Evolutionary conservation across 2,797 vertebrate species (phyloP).

Genomic region (Danio kyathit): DNA sequence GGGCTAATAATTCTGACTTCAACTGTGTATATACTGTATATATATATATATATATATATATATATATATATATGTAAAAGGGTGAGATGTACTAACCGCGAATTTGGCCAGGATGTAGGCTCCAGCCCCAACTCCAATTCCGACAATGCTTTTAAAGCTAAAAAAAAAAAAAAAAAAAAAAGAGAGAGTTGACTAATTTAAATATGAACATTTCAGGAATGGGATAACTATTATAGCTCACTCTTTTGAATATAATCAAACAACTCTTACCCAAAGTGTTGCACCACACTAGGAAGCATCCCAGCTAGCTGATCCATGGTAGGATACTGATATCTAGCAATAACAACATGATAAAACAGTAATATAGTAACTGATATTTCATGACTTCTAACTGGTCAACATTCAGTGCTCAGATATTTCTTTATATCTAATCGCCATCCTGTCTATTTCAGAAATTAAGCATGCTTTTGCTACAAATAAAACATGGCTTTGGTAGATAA

Average conservation of each 20-base stretch:
- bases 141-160: slow-evolving; percentile 96
- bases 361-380: background rate
- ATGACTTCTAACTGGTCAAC: background rate
- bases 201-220: background rate
- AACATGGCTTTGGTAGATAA: too few relatives aligned
- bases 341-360: slow-evolving; percentile 10
- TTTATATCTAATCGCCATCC: too few relatives aligned
- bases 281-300: slow-evolving; percentile 94
- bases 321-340: slow-evolving; percentile 92
- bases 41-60: too few relatives aligned
- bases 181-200: background rate
- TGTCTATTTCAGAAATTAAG: too few relatives aligned
- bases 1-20: too few relatives aligned
- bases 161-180: slow-evolving; percentile 6
- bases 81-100: slow-evolving; percentile 83
- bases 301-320: slow-evolving; percentile 96
- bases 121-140: slow-evolving; percentile 95
- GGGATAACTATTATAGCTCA: background rate
- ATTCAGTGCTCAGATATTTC: background rate
- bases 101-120: slow-evolving; percentile 96
- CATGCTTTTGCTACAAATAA: too few relatives aligned
- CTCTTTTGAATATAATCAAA: background rate
- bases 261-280: slow-evolving; percentile 92
- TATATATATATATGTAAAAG: too few relatives aligned
- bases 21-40: too few relatives aligned